phyloP scores from a whole-genome alignment of 1,140 invertebrate genomes.

The Harlomillsia oculata region DNA sequence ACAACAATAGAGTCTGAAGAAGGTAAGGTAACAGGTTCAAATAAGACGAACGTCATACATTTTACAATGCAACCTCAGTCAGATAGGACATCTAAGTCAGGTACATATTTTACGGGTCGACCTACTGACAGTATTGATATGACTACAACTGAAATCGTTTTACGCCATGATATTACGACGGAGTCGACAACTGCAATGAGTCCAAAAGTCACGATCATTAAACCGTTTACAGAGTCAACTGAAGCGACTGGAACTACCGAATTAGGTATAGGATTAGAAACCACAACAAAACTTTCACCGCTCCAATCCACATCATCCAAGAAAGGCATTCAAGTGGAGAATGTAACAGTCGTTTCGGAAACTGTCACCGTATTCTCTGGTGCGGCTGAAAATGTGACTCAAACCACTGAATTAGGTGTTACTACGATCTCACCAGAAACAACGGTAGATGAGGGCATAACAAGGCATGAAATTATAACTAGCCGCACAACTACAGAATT shows the following conservation, averaged over 20 bases:
- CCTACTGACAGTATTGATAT: too few relatives aligned
- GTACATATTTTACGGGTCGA: too few relatives aligned
- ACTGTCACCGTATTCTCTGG: too few relatives aligned
- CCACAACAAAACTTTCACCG: too few relatives aligned
- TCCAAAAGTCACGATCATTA: neutral
- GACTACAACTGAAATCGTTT: too few relatives aligned
- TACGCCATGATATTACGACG: neutral
- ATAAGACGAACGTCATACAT: too few relatives aligned
- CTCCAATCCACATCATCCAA: too few relatives aligned
- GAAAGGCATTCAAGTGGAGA: too few relatives aligned
- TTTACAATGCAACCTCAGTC: neutral
- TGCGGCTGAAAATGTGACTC: neutral
- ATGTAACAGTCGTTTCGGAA: too few relatives aligned
- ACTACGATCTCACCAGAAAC: neutral
- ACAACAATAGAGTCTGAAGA: too few relatives aligned
- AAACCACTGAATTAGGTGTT: neutral
- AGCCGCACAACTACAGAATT: neutral
- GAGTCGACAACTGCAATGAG: neutral
- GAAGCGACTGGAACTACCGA: neutral
- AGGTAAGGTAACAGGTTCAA: too few relatives aligned
- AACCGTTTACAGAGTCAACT: neutral
- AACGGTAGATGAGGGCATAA: neutral
- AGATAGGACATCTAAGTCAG: neutral
- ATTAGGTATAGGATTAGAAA: neutral
- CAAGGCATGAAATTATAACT: neutral